These are phyloP conservation scores for Cygnus buccinator DNA, from an alignment of 2,113 vertebrate species.

Conservation along the genomic window DNA sequence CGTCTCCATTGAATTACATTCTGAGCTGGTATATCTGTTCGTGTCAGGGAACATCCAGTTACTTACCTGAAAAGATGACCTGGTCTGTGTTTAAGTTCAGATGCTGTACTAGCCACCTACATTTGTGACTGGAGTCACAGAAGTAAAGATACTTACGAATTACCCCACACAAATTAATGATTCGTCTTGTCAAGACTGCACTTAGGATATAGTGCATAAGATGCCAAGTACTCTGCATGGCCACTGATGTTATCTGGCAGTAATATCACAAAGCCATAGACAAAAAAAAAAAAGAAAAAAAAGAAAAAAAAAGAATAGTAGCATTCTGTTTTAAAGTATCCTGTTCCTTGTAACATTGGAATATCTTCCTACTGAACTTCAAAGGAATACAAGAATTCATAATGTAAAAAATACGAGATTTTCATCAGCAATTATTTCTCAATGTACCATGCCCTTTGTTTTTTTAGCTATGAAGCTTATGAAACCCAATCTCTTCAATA, in stretches of 20 bases:
- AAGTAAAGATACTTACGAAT: background rate
- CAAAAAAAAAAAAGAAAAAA: background rate
- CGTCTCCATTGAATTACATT: background rate
- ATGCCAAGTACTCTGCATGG: background rate
- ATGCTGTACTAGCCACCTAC: background rate
- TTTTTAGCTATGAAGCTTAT: background rate
- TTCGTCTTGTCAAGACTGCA: background rate
- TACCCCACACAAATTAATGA: background rate
- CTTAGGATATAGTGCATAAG: background rate
- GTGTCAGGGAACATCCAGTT: background rate
- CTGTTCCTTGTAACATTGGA: background rate
- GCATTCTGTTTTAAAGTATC: background rate
- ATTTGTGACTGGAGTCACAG: background rate
- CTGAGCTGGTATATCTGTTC: background rate
- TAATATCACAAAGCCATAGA: background rate
- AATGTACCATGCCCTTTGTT: background rate
- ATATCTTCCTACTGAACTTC: background rate
- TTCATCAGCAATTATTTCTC: background rate
- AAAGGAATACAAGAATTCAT: background rate
- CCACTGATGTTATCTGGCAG: background rate
- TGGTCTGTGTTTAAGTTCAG: background rate
- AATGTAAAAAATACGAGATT: background rate
- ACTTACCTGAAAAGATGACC: background rate
- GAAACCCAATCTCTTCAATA: background rate
- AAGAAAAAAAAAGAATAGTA: background rate